Conservation (phyloP, 2,797 vertebrate genomes). For the Amniataba percoides region DNA sequence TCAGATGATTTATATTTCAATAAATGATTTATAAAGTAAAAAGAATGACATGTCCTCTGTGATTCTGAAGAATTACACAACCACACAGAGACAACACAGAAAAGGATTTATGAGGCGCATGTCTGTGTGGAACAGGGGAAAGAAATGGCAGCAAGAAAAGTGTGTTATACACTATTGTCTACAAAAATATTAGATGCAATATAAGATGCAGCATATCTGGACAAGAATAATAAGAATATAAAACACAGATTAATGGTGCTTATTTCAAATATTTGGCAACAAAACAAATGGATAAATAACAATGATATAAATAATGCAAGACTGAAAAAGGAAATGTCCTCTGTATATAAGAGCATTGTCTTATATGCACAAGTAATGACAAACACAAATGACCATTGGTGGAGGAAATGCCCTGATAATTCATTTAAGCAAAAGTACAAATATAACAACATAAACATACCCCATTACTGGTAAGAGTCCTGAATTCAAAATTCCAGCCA, state of each 20-base stretch:
- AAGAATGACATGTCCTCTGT: neutral
- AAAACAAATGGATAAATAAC: neutral
- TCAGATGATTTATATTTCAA: constrained; percentile 99
- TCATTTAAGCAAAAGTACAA: neutral
- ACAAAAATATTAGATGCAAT: neutral
- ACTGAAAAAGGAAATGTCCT: neutral
- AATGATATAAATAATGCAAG: constrained; percentile 1
- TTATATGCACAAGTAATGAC: neutral
- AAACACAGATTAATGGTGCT: constrained; percentile 8
- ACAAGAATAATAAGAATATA: constrained; percentile 1
- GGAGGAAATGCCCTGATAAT: neutral
- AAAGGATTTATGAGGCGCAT: constrained; percentile 1
- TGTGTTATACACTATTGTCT: neutral
- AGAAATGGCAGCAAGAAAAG: neutral
- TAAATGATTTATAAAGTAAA: constrained; percentile 93
- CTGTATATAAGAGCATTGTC: neutral
- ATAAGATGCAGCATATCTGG: neutral
- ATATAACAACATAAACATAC: neutral
- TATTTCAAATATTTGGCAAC: constrained; percentile 1
- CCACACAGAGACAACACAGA: neutral
- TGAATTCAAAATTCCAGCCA: too few species aligned
- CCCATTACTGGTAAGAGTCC: neutral
- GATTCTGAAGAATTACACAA: constrained; percentile 1
- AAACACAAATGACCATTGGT: neutral
- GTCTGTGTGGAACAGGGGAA: neutral